Evolutionary conservation across 2,113 vertebrate species (phyloP).

Genomic region (Myiozetetes cayanensis): DNA sequence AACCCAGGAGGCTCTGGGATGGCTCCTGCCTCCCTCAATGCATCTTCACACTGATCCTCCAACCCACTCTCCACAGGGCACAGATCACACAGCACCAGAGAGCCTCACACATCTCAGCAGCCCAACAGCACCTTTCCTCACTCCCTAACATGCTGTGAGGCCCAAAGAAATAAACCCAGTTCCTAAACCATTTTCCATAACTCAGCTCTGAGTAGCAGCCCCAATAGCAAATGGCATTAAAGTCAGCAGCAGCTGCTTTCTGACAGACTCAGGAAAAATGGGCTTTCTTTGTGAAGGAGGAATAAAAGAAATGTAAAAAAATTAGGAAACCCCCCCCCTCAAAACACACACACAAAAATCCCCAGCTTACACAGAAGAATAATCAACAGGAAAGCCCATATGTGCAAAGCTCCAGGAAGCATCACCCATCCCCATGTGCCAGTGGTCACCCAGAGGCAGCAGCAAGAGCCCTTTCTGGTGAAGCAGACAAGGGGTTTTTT

Average conservation of each 20-base stretch:
- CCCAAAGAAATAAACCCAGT: not conserved
- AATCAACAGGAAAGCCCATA: not conserved
- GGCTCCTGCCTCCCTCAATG: not conserved
- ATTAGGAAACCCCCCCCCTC: too few relatives aligned
- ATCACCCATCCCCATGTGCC: not conserved
- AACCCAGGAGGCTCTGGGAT: not conserved
- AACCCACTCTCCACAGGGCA: not conserved
- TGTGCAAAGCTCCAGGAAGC: not conserved
- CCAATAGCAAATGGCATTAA: fast-evolving
- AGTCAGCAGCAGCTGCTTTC: not conserved
- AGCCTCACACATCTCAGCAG: not conserved
- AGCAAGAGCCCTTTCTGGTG: not conserved
- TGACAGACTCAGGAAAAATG: not conserved
- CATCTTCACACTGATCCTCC: not conserved
- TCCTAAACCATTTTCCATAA: not conserved
- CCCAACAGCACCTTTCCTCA: not conserved
- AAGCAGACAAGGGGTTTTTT: not conserved
- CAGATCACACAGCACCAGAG: not conserved
- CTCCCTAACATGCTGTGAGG: not conserved
- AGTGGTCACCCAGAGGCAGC: not conserved
- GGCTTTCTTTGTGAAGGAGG: too few relatives aligned
- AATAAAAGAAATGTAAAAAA: not conserved
- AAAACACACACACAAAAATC: not conserved
- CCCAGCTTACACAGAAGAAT: too few relatives aligned
- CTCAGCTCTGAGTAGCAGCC: not conserved